Evolutionary conservation across 2,113 vertebrate genomes (phyloP).

Genomic region (Istiophorus platypterus): DNA sequence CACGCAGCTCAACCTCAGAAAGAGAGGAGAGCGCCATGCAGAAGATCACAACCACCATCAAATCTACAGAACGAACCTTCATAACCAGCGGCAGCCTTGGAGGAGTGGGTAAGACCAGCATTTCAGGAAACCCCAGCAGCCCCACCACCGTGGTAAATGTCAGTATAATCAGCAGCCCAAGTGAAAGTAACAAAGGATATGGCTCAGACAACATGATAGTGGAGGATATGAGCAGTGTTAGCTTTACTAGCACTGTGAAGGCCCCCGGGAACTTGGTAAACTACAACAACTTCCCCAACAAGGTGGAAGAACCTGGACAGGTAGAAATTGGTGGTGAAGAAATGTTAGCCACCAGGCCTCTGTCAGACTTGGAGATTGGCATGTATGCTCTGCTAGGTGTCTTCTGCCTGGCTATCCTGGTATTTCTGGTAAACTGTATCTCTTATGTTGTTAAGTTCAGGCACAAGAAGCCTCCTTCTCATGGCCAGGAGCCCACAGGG

Average conservation of each 20-base stretch:
- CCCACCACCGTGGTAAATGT: slow-evolving; percentile 65
- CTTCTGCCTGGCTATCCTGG: slow-evolving; percentile 95
- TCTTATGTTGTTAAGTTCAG: slow-evolving; percentile 90
- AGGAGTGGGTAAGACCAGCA: slow-evolving; percentile 67
- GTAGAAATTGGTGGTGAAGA: slow-evolving; percentile 81
- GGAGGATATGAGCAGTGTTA: slow-evolving; percentile 69
- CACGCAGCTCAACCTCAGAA: slow-evolving; percentile 81
- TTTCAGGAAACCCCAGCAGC: slow-evolving; percentile 49
- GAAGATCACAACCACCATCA: slow-evolving; percentile 84
- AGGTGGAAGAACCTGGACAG: slow-evolving; percentile 82
- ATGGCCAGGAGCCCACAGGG: slow-evolving; percentile 89
- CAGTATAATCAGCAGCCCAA: slow-evolving; percentile 62
- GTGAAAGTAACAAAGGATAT: slow-evolving; percentile 57
- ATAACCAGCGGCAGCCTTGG: slow-evolving; percentile 79
- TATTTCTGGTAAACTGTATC: slow-evolving; percentile 93
- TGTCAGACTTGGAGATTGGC: slow-evolving; percentile 94
- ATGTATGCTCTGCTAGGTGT: slow-evolving; percentile 95
- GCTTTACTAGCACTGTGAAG: slow-evolving; percentile 76
- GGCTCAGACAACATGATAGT: slow-evolving; percentile 70
- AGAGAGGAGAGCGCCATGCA: slow-evolving; percentile 81
- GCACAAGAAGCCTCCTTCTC: slow-evolving; percentile 89
- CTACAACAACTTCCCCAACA: slow-evolving; percentile 87
- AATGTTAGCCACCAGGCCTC: slow-evolving; percentile 80
- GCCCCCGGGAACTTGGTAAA: slow-evolving; percentile 87
- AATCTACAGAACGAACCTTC: slow-evolving; percentile 78